Percentiles rank a stretch among this genome's conserved stretches.
Conservation (phyloP, 2,888 invertebrate species). For the Craniophora ligustri region DNA sequence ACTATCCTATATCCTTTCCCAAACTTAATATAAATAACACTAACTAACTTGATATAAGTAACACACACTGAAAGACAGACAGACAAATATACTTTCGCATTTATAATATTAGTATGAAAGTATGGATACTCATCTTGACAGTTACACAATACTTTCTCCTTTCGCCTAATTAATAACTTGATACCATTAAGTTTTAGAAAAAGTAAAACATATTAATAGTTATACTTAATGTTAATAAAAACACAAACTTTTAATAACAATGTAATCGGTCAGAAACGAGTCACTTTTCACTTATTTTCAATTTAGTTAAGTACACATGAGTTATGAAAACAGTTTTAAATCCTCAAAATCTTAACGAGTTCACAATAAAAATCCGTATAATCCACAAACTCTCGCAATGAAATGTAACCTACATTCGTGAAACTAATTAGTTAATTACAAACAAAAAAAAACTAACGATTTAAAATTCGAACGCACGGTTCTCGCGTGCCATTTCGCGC, state of each 20-base stretch:
- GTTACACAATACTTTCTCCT: too few species aligned
- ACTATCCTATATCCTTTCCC: too few species aligned
- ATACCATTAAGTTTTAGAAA: too few species aligned
- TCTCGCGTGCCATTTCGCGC: conserved; percentile 69
- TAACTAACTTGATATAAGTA: too few species aligned
- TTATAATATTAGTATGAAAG: too few species aligned
- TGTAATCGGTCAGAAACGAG: conserved; percentile 62
- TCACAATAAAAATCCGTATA: conserved; percentile 11
- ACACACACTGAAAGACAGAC: too few species aligned
- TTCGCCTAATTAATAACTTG: too few species aligned
- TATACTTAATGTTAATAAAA: background rate
- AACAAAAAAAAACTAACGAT: conserved; percentile 26
- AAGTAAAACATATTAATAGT: too few species aligned
- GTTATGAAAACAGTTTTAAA: conserved; percentile 9
- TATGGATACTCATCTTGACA: too few species aligned
- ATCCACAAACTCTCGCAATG: conserved; percentile 26
- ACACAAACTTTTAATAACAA: conserved; percentile 4
- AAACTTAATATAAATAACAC: too few species aligned
- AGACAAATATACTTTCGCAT: too few species aligned
- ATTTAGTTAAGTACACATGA: conserved; percentile 23
- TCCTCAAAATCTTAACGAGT: conserved; percentile 10
- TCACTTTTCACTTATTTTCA: conserved; percentile 7
- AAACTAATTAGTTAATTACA: conserved; percentile 30
- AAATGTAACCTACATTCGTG: conserved; percentile 21
- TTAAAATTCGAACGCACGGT: conserved; percentile 64